phyloP scores from a whole-genome alignment of 2,888 invertebrate species.

The Athalia rosae region DNA sequence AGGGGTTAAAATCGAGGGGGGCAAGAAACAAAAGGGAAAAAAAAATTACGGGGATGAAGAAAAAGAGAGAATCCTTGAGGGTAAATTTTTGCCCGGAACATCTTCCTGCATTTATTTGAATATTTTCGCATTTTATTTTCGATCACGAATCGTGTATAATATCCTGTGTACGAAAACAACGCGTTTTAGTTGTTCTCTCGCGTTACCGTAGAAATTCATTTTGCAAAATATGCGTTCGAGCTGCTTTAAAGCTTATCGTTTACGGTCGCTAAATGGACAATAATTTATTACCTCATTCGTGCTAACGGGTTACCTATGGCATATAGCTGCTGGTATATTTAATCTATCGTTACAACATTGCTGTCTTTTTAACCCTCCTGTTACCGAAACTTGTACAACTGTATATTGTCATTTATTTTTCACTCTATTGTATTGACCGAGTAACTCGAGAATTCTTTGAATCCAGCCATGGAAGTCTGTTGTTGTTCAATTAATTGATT shows the following conservation, averaged over 20 bases:
- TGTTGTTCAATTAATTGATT: too few relatives aligned
- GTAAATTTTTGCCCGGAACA: too few relatives aligned
- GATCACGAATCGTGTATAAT: neutral
- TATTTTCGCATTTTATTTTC: too few relatives aligned
- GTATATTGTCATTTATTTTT: too few relatives aligned
- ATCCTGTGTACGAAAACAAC: neutral
- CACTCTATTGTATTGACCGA: too few relatives aligned
- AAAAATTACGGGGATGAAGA: neutral
- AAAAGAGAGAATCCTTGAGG: neutral
- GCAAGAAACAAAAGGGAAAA: neutral
- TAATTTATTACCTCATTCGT: conserved; percentile 9
- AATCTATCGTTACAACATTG: neutral
- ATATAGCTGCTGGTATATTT: neutral
- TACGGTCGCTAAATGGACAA: neutral
- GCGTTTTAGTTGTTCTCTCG: too few relatives aligned
- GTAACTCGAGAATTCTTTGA: too few relatives aligned
- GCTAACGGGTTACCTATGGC: too few relatives aligned
- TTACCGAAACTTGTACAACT: too few relatives aligned
- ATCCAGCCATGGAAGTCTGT: too few relatives aligned
- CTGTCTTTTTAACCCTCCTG: neutral
- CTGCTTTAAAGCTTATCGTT: conserved; percentile 11
- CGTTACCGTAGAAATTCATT: neutral
- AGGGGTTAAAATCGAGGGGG: neutral
- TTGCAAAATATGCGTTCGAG: neutral
- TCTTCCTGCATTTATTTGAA: too few relatives aligned